Evolutionary conservation across 2,797 vertebrate genomes (phyloP).

Genomic region (Macroramphosus scolopax): DNA sequence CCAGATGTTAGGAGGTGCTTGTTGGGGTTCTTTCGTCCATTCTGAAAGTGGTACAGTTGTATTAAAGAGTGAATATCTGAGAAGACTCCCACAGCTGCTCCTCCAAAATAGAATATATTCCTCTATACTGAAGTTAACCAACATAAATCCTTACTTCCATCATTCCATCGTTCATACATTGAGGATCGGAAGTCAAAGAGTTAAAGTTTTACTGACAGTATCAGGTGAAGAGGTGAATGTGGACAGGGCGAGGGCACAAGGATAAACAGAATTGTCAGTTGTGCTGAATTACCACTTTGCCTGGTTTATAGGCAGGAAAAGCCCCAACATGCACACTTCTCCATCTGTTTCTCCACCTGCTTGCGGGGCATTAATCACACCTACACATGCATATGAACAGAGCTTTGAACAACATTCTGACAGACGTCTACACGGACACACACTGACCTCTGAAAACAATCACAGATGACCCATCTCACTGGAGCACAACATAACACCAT

Average conservation of each 20-base stretch:
- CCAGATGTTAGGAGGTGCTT: no score
- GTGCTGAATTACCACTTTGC: neutral
- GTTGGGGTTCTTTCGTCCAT: no score
- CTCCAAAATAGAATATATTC: no score
- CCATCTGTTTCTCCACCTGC: constrained; percentile 60
- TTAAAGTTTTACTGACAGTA: neutral
- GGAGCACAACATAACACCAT: constrained; percentile 32
- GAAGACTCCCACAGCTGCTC: no score
- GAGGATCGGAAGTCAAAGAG: neutral
- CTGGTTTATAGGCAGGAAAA: constrained; percentile 12
- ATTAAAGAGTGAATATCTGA: no score
- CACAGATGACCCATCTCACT: constrained; percentile 2
- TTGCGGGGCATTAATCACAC: constrained; percentile 53
- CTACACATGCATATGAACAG: constrained; percentile 23
- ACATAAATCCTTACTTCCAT: no score
- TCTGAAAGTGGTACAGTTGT: no score
- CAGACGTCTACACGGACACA: constrained; percentile 32
- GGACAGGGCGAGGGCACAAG: neutral
- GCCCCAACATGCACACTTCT: constrained; percentile 29
- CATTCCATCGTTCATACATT: no score
- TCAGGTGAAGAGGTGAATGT: neutral
- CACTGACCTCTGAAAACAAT: constrained; percentile 19
- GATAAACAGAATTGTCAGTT: neutral
- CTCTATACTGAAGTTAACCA: no score
- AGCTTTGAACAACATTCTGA: constrained; percentile 16